These are phyloP conservation scores for Herminia tarsipennalis DNA, from an alignment of 2,888 invertebrate species.

Conservation along the genomic window DNA sequence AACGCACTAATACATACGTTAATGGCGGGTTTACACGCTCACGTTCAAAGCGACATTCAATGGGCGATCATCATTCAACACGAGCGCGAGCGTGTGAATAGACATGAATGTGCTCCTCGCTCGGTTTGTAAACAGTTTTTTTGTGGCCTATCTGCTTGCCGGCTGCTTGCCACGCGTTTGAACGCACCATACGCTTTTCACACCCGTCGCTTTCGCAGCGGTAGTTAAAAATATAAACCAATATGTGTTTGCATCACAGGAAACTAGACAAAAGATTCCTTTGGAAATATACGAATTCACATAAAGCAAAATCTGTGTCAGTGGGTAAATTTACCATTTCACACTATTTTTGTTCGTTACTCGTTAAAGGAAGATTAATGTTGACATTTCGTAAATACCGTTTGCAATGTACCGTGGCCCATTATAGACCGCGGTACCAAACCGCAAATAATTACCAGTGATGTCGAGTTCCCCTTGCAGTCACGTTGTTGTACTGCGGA, in stretches of 20 bases:
- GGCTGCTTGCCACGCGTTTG: too few species aligned
- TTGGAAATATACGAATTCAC: constrained; percentile 1
- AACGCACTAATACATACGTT: too few species aligned
- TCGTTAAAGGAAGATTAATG: constrained; percentile 39
- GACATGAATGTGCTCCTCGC: too few species aligned
- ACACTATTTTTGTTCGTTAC: constrained; percentile 29
- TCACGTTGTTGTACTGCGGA: constrained; percentile 8
- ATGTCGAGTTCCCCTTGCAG: constrained; percentile 12
- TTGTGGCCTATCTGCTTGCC: too few species aligned
- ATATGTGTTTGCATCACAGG: neutral
- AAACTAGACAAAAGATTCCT: constrained; percentile 3
- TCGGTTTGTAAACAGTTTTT: too few species aligned
- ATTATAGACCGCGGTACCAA: constrained; percentile 27
- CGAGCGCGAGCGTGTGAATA: too few species aligned
- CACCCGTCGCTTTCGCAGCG: too few species aligned
- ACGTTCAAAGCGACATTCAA: too few species aligned
- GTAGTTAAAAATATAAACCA: too few species aligned
- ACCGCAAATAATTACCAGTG: constrained; percentile 28
- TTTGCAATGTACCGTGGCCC: constrained; percentile 22
- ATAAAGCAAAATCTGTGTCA: constrained; percentile 2
- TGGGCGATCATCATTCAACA: too few species aligned
- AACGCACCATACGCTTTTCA: too few species aligned
- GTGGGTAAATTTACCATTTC: constrained; percentile 10
- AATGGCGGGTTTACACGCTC: too few species aligned
- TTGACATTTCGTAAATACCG: constrained; percentile 41